Percentiles rank a stretch among this genome's conserved stretches.
Conservation (phyloP, 2,888 invertebrate species). For the Acanthosepion esculentum region DNA sequence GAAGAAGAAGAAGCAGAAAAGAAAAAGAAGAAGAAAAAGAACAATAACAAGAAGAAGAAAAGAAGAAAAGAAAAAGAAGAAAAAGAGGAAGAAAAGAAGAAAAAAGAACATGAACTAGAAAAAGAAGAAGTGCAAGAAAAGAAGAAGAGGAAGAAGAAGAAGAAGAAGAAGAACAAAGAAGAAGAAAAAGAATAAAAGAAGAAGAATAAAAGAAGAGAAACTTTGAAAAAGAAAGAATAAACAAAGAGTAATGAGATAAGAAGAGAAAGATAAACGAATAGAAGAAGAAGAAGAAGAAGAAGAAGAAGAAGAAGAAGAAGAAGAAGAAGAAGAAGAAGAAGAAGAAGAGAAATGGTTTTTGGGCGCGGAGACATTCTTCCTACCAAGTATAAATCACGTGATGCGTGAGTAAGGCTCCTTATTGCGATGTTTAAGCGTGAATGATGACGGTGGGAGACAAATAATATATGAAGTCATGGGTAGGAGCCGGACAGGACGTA, state of each 20-base stretch:
- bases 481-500: neutral
- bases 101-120: neutral
- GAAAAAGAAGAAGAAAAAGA: too few species aligned
- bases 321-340: neutral
- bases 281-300: neutral
- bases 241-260: neutral
- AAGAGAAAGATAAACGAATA: neutral
- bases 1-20: too few species aligned
- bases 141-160: too few species aligned
- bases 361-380: neutral
- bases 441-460: neutral
- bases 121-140: neutral
- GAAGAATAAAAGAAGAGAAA: neutral
- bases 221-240: too few species aligned
- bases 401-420: neutral
- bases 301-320: neutral
- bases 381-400: neutral
- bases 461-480: neutral
- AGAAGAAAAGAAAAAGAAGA: neutral
- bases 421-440: conserved; percentile 12
- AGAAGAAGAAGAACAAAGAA: too few species aligned
- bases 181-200: neutral
- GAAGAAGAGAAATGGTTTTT: neutral
- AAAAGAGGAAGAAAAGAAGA: rapidly evolving
- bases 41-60: neutral